Conservation (phyloP, 2,113 vertebrate genomes). For the Pyrgilauda ruficollis region DNA sequence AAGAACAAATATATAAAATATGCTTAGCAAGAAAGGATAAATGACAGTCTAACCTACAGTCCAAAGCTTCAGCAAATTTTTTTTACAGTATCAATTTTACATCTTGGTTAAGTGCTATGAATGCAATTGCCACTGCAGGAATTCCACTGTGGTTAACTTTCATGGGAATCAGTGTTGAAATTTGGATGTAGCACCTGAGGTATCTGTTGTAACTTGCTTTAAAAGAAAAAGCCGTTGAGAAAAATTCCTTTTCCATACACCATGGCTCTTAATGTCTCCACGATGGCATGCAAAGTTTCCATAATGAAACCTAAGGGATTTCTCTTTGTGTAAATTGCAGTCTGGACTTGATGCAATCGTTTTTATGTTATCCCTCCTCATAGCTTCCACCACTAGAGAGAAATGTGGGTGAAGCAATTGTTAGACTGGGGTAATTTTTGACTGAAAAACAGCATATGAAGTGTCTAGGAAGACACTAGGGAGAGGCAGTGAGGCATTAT, state of each 20-base stretch:
- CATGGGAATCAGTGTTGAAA: not conserved
- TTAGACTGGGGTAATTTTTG: not conserved
- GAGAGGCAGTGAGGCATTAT: not conserved
- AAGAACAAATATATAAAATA: not conserved
- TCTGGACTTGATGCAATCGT: not conserved
- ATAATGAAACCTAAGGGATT: not conserved
- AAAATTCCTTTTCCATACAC: not conserved
- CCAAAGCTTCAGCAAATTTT: not conserved
- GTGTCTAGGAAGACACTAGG: not conserved
- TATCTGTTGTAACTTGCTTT: not conserved
- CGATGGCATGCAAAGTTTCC: not conserved
- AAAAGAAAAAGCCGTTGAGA: not conserved
- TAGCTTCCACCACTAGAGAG: not conserved
- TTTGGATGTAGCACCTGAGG: not conserved
- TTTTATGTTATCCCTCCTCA: not conserved
- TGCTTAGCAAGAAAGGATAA: not conserved
- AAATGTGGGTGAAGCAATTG: not conserved
- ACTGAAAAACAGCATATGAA: not conserved
- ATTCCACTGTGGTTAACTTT: not conserved
- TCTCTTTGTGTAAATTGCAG: not conserved
- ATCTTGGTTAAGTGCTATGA: not conserved
- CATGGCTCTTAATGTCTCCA: not conserved
- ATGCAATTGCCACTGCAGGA: not conserved
- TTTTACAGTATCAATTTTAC: not conserved
- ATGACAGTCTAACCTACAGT: not conserved